phyloP scores from a whole-genome alignment of 2,888 invertebrate species.

The Heteromyza rotundicornis region DNA sequence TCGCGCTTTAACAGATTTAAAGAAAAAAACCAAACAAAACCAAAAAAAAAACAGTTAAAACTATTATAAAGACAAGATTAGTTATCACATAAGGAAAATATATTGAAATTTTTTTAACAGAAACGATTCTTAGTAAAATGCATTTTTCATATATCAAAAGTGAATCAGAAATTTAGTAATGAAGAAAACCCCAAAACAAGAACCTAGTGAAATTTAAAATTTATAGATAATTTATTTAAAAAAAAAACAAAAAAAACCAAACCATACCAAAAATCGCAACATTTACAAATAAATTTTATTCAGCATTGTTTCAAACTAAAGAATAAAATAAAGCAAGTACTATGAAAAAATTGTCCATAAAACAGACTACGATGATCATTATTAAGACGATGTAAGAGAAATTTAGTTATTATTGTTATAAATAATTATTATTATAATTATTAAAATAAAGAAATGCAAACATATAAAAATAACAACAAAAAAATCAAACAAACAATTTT shows the following conservation, averaged over 20 bases:
- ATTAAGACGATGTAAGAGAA: constrained; percentile 25
- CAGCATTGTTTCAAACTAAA: constrained; percentile 16
- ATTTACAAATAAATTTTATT: constrained; percentile 17
- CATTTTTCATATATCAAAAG: constrained; percentile 8
- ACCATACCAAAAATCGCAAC: constrained; percentile 14
- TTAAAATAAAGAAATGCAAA: constrained; percentile 33
- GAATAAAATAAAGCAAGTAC: constrained; percentile 28
- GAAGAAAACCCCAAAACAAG: constrained; percentile 5
- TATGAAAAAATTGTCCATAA: constrained; percentile 40
- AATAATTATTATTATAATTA: constrained; percentile 37
- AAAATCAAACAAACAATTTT: constrained; percentile 29
- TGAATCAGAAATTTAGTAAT: constrained; percentile 6
- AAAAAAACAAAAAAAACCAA: constrained; percentile 24
- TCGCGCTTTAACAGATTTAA: constrained; percentile 31
- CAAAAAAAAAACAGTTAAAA: constrained; percentile 22
- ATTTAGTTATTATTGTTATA: constrained; percentile 44
- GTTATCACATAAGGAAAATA: too few relatives aligned
- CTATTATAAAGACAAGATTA: constrained; percentile 22
- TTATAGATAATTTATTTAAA: constrained; percentile 13
- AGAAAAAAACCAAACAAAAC: constrained; percentile 20
- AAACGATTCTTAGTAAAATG: constrained; percentile 6
- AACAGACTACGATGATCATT: constrained; percentile 35
- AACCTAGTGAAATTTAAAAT: constrained; percentile 6
- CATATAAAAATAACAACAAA: constrained; percentile 30
- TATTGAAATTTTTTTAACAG: constrained; percentile 14